Percentiles rank a stretch among this genome's conserved stretches.
Evolutionary conservation across 1,140 invertebrate species (phyloP).

Genomic region (Mycetomoellerius zeteki): DNA sequence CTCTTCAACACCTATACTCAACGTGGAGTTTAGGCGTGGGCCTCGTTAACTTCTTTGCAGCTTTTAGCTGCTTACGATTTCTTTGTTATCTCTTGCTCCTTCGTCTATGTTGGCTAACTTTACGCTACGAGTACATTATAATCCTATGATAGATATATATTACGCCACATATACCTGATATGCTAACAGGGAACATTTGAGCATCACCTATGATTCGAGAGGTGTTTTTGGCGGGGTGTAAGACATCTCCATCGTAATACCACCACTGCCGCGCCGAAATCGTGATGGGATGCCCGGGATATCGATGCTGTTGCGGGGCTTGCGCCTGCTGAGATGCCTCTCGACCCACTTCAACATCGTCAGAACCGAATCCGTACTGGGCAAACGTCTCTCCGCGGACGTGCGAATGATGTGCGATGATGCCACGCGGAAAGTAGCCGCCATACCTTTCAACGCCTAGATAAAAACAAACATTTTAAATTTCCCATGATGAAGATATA

Average conservation of each 20-base stretch:
- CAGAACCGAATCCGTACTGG: slow-evolving; percentile 95
- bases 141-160: slow-evolving; percentile 56
- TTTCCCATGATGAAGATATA: not conserved
- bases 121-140: slow-evolving; percentile 61
- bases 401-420: slow-evolving; percentile 95
- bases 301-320: slow-evolving; percentile 88
- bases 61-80: not conserved
- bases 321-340: slow-evolving; percentile 92
- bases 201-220: slow-evolving; percentile 71
- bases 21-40: not conserved
- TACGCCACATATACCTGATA: slow-evolving; percentile 46
- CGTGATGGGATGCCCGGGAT: slow-evolving; percentile 88
- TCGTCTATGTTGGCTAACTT: slow-evolving; percentile 34
- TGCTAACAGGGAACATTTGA: slow-evolving; percentile 29
- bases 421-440: slow-evolving; percentile 95
- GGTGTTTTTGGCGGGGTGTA: slow-evolving; percentile 81
- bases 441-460: slow-evolving; percentile 95
- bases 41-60: slow-evolving; percentile 9
- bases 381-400: slow-evolving; percentile 93
- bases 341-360: slow-evolving; percentile 97
- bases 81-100: slow-evolving; percentile 9
- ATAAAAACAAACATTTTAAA: not conserved
- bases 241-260: slow-evolving; percentile 92
- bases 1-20: not conserved
- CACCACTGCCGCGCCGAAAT: slow-evolving; percentile 88